Base-by-base conservation (phyloP, 1,140 invertebrate genomes). In the Drosophila virilis region DNA sequence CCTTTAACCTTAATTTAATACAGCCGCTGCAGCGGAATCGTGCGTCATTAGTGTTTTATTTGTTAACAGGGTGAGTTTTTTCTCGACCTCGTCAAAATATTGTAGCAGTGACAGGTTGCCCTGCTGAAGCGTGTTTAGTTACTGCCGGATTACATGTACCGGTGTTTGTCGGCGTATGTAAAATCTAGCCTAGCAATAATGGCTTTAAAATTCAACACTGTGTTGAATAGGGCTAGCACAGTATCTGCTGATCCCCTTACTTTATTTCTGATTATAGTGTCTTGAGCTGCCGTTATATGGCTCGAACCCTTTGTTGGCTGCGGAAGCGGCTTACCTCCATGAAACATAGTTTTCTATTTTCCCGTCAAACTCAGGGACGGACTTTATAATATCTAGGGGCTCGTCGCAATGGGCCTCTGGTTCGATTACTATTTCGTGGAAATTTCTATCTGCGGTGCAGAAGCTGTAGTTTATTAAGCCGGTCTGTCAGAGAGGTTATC, bases 11-110 rank as follows among this genome's bases (percentile, higher is more conserved):
- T 37, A 32, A 6, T 50, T 64, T 43, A 54, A 6, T 15, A 45
- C 9, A 40, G 50, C 17, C 8, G 68, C 74, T 52, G 64, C 12
- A n/a, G 40, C 40, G 12, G 40, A n/a, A 13, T 42, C n/a, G 4
- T 65, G 50, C n/a, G 45, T 61, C 66, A 77, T 77, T 15, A 73
- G 50, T 22, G 70, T 58, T 51, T 78, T 72, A 22, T 78, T 81
- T 62, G 45, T 73, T 55, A 68, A 46, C 2, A 60, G 35, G 1
- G 33, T 60, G 1, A 67, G 48, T 35, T 73, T 80, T n/a, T 65
- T 80, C 28, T 80, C 61, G 35, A 78, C 67, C 37, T 75, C 54
- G 28, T 75, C 76, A 57, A 13, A 42, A 8, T 42, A 42, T 42
- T 42, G n/a, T 13, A 42, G 13, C n/a, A 42, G 7, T 6, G 40